phyloP scores from a whole-genome alignment of 1,140 invertebrate genomes.

The Zaprionus kolodkinae region DNA sequence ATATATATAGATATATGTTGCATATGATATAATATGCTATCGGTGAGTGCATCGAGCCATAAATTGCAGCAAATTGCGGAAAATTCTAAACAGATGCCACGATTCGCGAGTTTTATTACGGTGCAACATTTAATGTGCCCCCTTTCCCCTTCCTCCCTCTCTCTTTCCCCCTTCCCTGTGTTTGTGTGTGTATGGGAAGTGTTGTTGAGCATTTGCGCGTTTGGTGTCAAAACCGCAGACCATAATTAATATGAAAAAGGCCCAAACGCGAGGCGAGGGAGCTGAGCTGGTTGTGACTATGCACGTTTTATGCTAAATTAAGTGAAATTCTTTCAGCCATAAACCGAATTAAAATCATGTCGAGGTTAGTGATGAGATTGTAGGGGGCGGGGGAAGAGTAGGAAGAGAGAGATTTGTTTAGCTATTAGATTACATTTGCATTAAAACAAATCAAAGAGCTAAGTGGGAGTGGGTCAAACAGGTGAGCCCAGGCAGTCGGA shows the following conservation, averaged over 20 bases:
- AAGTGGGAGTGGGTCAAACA: background rate
- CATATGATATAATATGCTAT: background rate
- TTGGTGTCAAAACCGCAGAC: conserved; percentile 31
- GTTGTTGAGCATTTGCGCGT: conserved; percentile 8
- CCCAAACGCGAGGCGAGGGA: background rate
- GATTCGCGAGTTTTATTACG: background rate
- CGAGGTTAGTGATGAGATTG: conserved; percentile 2
- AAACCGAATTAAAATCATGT: conserved; percentile 29
- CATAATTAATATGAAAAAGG: conserved; percentile 38
- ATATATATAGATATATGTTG: conserved; percentile 1
- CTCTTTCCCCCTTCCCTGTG: background rate
- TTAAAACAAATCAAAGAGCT: background rate
- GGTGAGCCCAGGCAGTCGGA: background rate
- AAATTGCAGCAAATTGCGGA: conserved; percentile 22
- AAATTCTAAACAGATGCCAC: conserved; percentile 6
- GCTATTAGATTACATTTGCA: conserved; percentile 8
- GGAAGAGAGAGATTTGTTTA: background rate
- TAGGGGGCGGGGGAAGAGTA: background rate
- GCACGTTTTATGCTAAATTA: conserved; percentile 10
- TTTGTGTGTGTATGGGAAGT: conserved; percentile 6
- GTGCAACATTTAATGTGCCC: background rate
- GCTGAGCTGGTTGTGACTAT: too few species aligned
- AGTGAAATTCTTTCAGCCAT: conserved; percentile 35
- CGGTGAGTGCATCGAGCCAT: conserved; percentile 15
- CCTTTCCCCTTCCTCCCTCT: too few species aligned